Base-by-base conservation (phyloP, 2,113 vertebrate genomes). In the Setophaga kirtlandii region DNA sequence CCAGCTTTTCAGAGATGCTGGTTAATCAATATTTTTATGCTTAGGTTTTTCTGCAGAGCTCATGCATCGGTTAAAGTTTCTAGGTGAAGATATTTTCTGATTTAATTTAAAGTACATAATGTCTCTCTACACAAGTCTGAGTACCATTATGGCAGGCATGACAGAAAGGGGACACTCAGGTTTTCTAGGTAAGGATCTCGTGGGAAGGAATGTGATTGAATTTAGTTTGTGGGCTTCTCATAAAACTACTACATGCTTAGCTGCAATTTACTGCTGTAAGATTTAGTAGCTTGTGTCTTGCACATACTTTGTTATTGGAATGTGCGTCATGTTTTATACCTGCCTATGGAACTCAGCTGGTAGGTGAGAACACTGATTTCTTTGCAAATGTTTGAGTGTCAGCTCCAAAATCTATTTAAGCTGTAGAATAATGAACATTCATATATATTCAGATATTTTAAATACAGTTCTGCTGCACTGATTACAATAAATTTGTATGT, bases 401-500 rank as follows among this genome's bases (percentile, higher is more conserved):
- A 15, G 15, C n/a, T 65, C 35, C 21, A 44, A 85, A 49, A 31
- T 63, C 18, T 87, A 50, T 89, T 82, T 83, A 69, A 93, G 35
- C 27, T 77, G 30, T 22, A 85, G 14, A 82, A 87, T 78, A 83
- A 84, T 73, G 69, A 60, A 41, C 25, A 69, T 60, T 37, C 41
- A 21, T 39, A 86, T 44, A 33, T 68, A 70, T 79, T 63, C 47
- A 74, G 6, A 30, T 53, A 22, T 59, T 94, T 95, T 85, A 73
- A 80, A 90, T 58, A 42, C 22, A 68, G 14, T 74, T 94, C 44
- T 94, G 15, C 49, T 73, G 71, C 64, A 73, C 3, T 79, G 47
- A 80, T 88, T 93, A 74, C 47, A 83, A 89, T 49, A 83, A 71
- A 88, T 88, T 87, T 68, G 21, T 83, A 79, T 85, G 59, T 56